Conservation (phyloP, 2,888 invertebrate genomes). For the Tetragonula carbonaria region DNA sequence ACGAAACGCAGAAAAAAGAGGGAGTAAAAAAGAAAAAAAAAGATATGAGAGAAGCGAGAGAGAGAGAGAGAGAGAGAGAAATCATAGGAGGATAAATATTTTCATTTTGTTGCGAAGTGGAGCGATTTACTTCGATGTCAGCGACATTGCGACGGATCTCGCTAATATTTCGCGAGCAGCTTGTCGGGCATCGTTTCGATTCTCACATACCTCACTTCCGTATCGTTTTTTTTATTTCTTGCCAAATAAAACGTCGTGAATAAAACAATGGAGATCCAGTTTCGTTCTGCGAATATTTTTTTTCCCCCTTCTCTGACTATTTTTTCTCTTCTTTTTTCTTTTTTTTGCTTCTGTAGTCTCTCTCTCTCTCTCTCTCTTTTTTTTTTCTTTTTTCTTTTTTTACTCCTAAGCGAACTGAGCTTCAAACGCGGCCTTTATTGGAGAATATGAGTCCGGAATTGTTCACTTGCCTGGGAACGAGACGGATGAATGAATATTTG, state of each 20-base stretch:
- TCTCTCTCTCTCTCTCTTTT: too few species aligned
- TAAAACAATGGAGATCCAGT: slow-evolving; percentile 25
- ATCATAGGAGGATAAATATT: not conserved
- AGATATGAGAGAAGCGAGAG: too few species aligned
- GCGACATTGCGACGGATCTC: not conserved
- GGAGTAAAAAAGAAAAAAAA: too few species aligned
- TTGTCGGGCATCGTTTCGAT: not conserved
- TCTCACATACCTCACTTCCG: not conserved
- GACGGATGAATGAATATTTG: not conserved
- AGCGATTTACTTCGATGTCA: slow-evolving; percentile 19
- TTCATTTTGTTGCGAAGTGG: not conserved
- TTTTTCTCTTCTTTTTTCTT: not conserved
- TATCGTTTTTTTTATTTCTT: slow-evolving; percentile 24
- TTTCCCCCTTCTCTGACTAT: not conserved
- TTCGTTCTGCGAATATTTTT: not conserved
- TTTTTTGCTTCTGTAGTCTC: not conserved
- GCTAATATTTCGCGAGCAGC: not conserved
- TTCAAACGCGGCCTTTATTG: not conserved
- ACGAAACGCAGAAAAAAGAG: not conserved
- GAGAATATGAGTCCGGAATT: not conserved
- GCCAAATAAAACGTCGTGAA: not conserved
- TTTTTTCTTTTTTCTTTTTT: not conserved
- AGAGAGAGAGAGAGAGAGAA: not conserved
- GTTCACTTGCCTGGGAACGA: slow-evolving; percentile 1
- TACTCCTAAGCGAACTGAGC: not conserved